Percentiles rank a stretch among this genome's conserved stretches.
Evolutionary conservation across 2,888 invertebrate genomes (phyloP).

Genomic region (Creontiades dilutus): DNA sequence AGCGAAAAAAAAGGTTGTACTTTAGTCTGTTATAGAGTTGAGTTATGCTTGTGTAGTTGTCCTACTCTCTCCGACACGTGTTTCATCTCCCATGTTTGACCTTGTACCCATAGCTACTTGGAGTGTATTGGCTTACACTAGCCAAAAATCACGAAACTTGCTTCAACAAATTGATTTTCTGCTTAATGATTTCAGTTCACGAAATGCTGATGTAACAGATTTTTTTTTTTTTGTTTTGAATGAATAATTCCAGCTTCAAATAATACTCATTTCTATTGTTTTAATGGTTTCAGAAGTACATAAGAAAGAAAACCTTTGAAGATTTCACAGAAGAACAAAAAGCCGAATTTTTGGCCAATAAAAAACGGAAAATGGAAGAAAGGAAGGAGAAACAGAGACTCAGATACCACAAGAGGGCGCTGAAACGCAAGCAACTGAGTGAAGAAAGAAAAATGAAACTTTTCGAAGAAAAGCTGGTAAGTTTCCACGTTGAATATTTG

Average conservation of each 20-base stretch:
- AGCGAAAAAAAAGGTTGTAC: neutral
- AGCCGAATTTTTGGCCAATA: neutral
- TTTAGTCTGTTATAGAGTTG: too few species aligned
- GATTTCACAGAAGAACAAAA: neutral
- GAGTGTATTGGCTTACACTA: too few species aligned
- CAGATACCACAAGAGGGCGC: neutral
- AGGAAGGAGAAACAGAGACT: neutral
- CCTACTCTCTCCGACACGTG: too few species aligned
- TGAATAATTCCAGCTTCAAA: too few species aligned
- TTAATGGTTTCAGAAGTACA: neutral
- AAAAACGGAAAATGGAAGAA: neutral
- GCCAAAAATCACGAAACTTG: too few species aligned
- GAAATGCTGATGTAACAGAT: too few species aligned
- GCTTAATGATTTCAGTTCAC: too few species aligned
- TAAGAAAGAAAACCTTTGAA: neutral
- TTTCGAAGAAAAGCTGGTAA: conserved; percentile 9
- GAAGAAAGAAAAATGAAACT: conserved; percentile 20
- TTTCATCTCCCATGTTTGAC: too few species aligned
- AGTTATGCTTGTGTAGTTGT: too few species aligned
- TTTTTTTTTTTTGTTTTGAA: too few species aligned
- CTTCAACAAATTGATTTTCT: too few species aligned
- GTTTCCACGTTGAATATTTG: neutral
- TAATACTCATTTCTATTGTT: neutral
- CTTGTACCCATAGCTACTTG: too few species aligned
- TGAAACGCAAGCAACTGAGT: neutral